These are phyloP conservation scores for Andinoacara biseriatus DNA, from an alignment of 2,113 vertebrate genomes.

Conservation along the genomic window DNA sequence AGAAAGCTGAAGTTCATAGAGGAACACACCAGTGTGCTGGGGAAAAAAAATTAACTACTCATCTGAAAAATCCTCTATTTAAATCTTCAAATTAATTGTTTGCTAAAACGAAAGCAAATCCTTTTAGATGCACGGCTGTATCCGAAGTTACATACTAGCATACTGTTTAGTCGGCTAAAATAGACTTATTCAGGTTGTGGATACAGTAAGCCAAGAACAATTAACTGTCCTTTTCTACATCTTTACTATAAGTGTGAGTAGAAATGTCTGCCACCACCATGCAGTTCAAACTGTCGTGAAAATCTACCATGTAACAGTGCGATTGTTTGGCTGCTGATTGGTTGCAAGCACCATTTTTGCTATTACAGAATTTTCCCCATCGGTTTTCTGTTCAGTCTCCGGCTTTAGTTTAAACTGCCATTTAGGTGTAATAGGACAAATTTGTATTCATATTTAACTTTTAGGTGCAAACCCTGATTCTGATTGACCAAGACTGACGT, in stretches of 20 bases:
- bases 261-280: too few relatives aligned
- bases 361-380: not conserved
- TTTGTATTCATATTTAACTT: not conserved
- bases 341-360: not conserved
- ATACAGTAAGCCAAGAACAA: too few relatives aligned
- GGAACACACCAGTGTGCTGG: not conserved
- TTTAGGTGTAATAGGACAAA: not conserved
- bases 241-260: too few relatives aligned
- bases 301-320: too few relatives aligned
- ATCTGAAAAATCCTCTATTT: too few relatives aligned
- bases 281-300: too few relatives aligned
- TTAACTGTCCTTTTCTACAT: too few relatives aligned
- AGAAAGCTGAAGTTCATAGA: not conserved
- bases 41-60: not conserved
- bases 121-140: not conserved
- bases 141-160: rapidly evolving
- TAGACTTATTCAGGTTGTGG: too few relatives aligned
- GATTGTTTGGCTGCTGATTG: not conserved
- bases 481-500: not conserved
- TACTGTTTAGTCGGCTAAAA: too few relatives aligned
- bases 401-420: not conserved
- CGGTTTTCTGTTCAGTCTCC: not conserved
- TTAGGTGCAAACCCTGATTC: not conserved
- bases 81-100: too few relatives aligned
- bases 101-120: not conserved